Evolutionary conservation across 2,797 vertebrate genomes (phyloP).

Genomic region (Scleropages formosus): DNA sequence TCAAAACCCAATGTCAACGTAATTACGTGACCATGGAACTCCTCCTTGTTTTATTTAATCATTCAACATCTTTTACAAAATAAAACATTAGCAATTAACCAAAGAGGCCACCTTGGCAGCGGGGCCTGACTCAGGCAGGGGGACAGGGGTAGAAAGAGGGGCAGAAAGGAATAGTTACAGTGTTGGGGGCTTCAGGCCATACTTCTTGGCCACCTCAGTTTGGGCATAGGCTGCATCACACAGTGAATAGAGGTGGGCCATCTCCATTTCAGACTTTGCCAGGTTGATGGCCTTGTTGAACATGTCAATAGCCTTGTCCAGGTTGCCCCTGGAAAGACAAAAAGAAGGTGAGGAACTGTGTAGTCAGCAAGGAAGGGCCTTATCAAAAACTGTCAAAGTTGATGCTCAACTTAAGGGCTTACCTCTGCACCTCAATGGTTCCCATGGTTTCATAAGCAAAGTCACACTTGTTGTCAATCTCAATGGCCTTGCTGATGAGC

Average conservation of each 20-base stretch:
- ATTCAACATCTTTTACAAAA: slow-evolving; percentile 45
- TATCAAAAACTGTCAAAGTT: neutral
- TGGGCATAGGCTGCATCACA: slow-evolving; percentile 97
- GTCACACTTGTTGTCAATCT: slow-evolving; percentile 99
- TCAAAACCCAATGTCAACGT: slow-evolving; percentile 48
- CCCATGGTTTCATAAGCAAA: slow-evolving; percentile 99
- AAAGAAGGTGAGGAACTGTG: neutral
- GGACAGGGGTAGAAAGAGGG: slow-evolving; percentile 30
- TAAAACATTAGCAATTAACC: slow-evolving; percentile 53
- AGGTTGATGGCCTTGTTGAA: slow-evolving; percentile 99
- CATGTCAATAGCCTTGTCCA: slow-evolving; percentile 99
- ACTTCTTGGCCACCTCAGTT: slow-evolving; percentile 97
- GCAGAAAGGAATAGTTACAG: slow-evolving; percentile 69
- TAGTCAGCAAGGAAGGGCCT: neutral
- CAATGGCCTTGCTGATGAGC: slow-evolving; percentile 97
- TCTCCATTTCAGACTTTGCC: slow-evolving; percentile 99
- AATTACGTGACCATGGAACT: slow-evolving; percentile 38
- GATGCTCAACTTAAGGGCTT: slow-evolving; percentile 36
- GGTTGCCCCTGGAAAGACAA: slow-evolving; percentile 81
- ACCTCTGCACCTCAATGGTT: slow-evolving; percentile 99
- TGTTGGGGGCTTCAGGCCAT: slow-evolving; percentile 96
- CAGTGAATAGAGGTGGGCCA: slow-evolving; percentile 97
- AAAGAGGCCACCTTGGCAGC: slow-evolving; percentile 54
- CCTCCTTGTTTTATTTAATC: slow-evolving; percentile 9
- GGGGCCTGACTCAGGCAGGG: slow-evolving; percentile 42